Evolutionary conservation across 2,888 invertebrate species (phyloP).

Genomic region (Hanleya hanleyi): DNA sequence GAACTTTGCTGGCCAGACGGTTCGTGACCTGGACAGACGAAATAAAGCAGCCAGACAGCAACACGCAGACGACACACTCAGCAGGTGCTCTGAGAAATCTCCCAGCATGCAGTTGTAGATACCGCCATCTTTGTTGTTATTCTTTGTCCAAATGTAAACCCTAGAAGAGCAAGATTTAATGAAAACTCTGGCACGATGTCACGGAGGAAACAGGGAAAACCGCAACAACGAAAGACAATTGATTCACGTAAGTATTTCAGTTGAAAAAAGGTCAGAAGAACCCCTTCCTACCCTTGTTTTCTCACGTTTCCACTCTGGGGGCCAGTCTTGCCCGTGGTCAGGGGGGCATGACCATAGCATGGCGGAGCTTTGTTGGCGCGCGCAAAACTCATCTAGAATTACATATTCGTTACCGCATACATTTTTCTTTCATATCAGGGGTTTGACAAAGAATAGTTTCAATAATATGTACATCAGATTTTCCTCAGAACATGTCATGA

Average conservation of each 20-base stretch:
- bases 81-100: constrained; percentile 24
- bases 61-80: background rate
- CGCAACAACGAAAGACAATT: constrained; percentile 73
- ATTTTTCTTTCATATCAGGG: too few relatives aligned
- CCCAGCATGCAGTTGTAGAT: constrained; percentile 37
- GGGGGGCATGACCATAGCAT: too few relatives aligned
- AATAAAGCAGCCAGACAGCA: constrained; percentile 32
- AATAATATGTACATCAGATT: too few relatives aligned
- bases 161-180: constrained; percentile 46
- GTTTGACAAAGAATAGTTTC: too few relatives aligned
- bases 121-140: constrained; percentile 60
- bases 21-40: constrained; percentile 33
- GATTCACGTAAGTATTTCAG: constrained; percentile 72
- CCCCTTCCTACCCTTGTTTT: too few relatives aligned
- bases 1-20: constrained; percentile 28
- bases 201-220: constrained; percentile 74
- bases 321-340: too few relatives aligned
- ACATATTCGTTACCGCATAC: too few relatives aligned
- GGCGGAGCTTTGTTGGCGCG: too few relatives aligned
- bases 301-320: too few relatives aligned
- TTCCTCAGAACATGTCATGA: too few relatives aligned
- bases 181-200: constrained; percentile 55
- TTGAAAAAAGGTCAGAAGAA: too few relatives aligned
- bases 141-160: constrained; percentile 56
- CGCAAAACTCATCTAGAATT: too few relatives aligned